phyloP scores from a whole-genome alignment of 2,888 invertebrate genomes.

The Linyphia triangularis region DNA sequence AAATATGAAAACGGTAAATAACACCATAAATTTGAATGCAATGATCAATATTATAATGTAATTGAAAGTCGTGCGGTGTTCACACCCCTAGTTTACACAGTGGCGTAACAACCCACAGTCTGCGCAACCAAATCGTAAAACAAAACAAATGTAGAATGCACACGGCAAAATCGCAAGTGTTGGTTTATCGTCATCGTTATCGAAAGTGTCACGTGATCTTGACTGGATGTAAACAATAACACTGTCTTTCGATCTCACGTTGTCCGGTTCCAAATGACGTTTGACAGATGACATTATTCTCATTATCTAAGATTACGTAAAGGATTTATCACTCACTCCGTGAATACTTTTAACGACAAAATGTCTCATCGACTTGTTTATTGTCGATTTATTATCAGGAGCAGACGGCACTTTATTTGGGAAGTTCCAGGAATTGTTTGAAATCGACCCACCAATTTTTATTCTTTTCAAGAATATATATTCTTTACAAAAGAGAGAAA shows the following conservation, averaged over 20 bases:
- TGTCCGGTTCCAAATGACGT: not conserved
- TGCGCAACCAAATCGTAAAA: not conserved
- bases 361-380: not conserved
- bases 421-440: not conserved
- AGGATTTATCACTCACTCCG: not conserved
- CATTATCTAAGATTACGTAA: not conserved
- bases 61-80: not conserved
- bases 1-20: no score
- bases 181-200: not conserved
- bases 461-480: not conserved
- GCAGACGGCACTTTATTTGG: not conserved
- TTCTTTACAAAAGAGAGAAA: not conserved
- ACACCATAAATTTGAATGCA: no score
- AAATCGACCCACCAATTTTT: not conserved
- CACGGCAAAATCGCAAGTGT: not conserved
- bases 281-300: not conserved
- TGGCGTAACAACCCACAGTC: not conserved
- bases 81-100: not conserved
- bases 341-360: not conserved
- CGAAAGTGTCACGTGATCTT: not conserved
- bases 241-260: not conserved
- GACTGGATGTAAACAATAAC: no score
- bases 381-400: not conserved
- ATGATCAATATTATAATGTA: no score
- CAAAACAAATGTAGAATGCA: no score